Conservation (phyloP, 2,113 vertebrate genomes). For the Electrona antarctica region DNA sequence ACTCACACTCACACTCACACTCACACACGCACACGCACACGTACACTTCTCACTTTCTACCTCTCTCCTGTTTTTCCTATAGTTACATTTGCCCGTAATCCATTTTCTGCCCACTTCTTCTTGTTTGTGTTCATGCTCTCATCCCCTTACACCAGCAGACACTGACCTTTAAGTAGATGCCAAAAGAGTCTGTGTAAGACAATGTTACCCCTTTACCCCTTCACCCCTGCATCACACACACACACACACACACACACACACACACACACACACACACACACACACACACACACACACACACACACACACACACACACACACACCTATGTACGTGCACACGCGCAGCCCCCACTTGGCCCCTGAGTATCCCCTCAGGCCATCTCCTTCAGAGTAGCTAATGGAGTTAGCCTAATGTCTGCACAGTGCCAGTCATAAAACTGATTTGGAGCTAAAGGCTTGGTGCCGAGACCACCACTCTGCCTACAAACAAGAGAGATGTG, state of each 20-base stretch:
- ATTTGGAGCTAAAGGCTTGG: constrained; percentile 82
- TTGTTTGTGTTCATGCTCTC: constrained; percentile 76
- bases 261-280: constrained; percentile 17
- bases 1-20: constrained; percentile 7
- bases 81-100: constrained; percentile 83
- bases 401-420: constrained; percentile 81
- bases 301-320: constrained; percentile 20
- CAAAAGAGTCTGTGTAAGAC: constrained; percentile 74
- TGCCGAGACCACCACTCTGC: constrained; percentile 74
- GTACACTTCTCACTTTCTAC: constrained; percentile 27
- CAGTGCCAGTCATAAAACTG: constrained; percentile 80
- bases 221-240: constrained; percentile 40
- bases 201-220: constrained; percentile 68
- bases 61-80: constrained; percentile 51
- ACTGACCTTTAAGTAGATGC: constrained; percentile 81
- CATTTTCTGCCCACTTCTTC: constrained; percentile 78
- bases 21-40: constrained; percentile 14
- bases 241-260: neutral
- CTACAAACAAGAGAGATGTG: constrained; percentile 69
- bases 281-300: neutral
- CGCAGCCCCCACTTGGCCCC: constrained; percentile 63
- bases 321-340: constrained; percentile 4
- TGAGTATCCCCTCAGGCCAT: constrained; percentile 73
- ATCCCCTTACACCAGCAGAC: constrained; percentile 69
- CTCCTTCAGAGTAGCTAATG: constrained; percentile 75